A percentile compares a stretch with the other conserved stretches of the same genome.
Evolutionary conservation across 2,113 vertebrate genomes (phyloP).

Genomic region (Phylloscopus trochiloides): DNA sequence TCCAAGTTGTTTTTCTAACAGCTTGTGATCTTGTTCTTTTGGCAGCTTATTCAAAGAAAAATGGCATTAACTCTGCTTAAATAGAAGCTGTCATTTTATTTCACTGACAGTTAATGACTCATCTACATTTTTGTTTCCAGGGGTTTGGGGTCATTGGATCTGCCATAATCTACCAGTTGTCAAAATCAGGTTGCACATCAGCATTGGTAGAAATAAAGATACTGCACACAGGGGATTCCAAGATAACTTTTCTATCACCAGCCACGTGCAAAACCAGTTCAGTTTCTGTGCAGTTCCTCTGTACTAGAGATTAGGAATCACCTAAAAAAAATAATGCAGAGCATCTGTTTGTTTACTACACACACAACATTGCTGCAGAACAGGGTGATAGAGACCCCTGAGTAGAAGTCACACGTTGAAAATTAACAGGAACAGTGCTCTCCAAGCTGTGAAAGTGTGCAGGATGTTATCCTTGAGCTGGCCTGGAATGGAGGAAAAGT

Average conservation of each 20-base stretch:
- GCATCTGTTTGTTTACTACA: not conserved
- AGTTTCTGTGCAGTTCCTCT: not conserved
- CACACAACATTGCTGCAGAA: not conserved
- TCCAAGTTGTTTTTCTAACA: not conserved
- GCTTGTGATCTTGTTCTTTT: conserved; percentile 15
- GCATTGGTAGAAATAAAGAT: not conserved
- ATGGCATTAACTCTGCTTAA: not conserved
- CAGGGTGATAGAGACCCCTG: not conserved
- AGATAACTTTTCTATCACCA: not conserved
- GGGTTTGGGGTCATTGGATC: not conserved
- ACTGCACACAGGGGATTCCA: not conserved
- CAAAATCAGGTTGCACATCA: not conserved
- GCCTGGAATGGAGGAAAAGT: not conserved
- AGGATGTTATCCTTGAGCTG: not conserved
- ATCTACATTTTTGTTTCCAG: not conserved
- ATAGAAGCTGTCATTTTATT: not conserved
- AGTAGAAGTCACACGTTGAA: not conserved
- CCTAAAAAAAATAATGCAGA: not conserved
- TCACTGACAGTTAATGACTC: not conserved
- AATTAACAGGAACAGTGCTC: not conserved
- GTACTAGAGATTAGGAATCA: not conserved
- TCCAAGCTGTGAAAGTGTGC: not conserved
- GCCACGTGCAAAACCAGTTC: not conserved
- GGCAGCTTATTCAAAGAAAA: not conserved
- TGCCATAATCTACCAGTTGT: not conserved